These are phyloP conservation scores for Mormyrops boulengeri DNA, from an alignment of 2,797 vertebrate genomes.

Conservation along the genomic window DNA sequence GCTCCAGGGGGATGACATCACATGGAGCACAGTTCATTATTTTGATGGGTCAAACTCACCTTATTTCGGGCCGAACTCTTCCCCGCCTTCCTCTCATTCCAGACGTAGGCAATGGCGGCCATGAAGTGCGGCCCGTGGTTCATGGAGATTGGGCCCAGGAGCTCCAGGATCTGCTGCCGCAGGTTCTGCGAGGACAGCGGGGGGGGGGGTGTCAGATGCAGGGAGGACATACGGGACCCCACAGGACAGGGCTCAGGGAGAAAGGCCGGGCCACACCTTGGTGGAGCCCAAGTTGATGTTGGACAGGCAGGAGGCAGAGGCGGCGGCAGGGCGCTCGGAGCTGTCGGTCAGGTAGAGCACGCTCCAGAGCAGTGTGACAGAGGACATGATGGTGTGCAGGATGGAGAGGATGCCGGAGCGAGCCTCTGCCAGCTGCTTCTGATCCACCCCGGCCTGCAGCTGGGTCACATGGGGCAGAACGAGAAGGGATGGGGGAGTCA, in stretches of 20 bases:
- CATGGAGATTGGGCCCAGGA: conserved; percentile 96
- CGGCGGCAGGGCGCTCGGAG: conserved; percentile 74
- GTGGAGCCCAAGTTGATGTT: conserved; percentile 95
- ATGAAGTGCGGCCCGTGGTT: conserved; percentile 97
- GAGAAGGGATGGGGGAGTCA: background rate
- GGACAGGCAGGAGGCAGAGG: conserved; percentile 78
- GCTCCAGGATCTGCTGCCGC: conserved; percentile 92
- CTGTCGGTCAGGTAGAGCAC: conserved; percentile 85
- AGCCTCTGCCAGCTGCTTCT: conserved; percentile 90
- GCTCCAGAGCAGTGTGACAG: conserved; percentile 92
- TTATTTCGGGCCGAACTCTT: conserved; percentile 78
- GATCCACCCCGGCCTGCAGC: conserved; percentile 87
- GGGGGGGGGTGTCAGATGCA: background rate
- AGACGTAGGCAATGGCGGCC: conserved; percentile 98
- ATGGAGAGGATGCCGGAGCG: conserved; percentile 92
- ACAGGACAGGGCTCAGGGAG: background rate
- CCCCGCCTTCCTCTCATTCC: conserved; percentile 89
- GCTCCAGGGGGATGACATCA: background rate
- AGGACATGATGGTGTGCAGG: conserved; percentile 96
- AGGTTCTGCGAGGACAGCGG: conserved; percentile 68
- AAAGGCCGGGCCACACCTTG: conserved; percentile 65
- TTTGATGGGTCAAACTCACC: conserved; percentile 48
- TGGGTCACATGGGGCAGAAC: conserved; percentile 36
- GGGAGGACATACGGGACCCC: background rate
- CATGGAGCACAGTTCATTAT: background rate